Evolutionary conservation across 2,888 invertebrate species (phyloP), one percentile per base, ranked within the genome.

Genomic region (Pemphredon lugubris): DNA sequence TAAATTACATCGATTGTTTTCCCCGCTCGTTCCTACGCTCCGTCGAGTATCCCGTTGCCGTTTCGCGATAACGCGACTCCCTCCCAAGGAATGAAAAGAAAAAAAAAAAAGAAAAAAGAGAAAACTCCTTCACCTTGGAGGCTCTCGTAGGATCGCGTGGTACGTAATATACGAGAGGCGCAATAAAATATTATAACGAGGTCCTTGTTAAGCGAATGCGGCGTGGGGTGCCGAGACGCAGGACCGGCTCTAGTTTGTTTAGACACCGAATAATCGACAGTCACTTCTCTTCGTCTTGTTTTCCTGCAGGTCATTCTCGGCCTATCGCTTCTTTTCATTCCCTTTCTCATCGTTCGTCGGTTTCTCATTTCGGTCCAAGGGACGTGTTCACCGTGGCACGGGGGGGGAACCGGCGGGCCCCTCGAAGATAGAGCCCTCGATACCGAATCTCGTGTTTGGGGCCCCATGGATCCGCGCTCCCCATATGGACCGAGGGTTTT

Each of bases 181-280:
- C 83, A 85, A 87, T 89, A 88, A 89, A 89, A 87, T 87, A 88
- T 88, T 84, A 84, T 89, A 89, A 89, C 89, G 87, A 89, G 89
- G 85, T 86, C 84, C 89, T 89, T 87, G 89, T 89, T 89, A 88
- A 87, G 83, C 79, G 77, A 75, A 78, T 74, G 77, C 78, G 83
- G 81, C 75, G 73, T 68, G 76, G 74, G 73, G 60, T 53, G 63
- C 37, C 47, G 48, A 26, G 57, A 30, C 32, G 18, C 63, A 60
- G 73, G 70, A 65, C 81, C 77, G 82, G 82, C 75, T 84, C 84
- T 86, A 86, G 89, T 88, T 89, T 89, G 87, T 86, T 89, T 88
- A 87, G 88, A 88, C 87, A 86, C 85, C 88, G 87, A 88, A 89
- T 88, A 88, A 88, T 89, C 88, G 87, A 84, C 86, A 84, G 87